Evolutionary conservation across 92 coral and sea anemone genomes (phyloP), one percentile per base, ranked within the genome.

Genomic region (Porites evermanni): DNA sequence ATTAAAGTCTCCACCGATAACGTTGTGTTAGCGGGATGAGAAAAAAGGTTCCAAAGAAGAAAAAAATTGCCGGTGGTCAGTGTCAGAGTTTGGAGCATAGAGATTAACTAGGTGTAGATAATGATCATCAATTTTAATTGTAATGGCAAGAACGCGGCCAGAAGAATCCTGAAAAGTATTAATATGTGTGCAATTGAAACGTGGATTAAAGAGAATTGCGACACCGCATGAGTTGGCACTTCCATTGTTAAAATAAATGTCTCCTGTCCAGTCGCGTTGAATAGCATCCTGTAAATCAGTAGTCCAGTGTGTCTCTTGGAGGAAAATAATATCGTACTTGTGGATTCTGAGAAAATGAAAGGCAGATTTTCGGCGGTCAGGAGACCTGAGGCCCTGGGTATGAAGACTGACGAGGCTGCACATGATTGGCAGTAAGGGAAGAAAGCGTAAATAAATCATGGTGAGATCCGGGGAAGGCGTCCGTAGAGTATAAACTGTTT

Each of bases 271-370:
- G 0, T 64, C 69, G n/a, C 24, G 69, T 17, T 64, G 2, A 7
- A 64, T 7, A 64, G 69, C 8, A 3, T 19, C 2, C 21, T 13
- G 69, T 64, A 18, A 16, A 13, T 64, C 69, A 13, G 69, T 7
- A 64, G 72, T 68, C 72, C 72, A 68, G 72, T n/a, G 72, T 0
- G 72, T 68, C 12, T n/a, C 72, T 67, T 17, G 72, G 14, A 68
- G 72, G 0, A 68, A 21, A 20, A 24, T 68, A 21, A 68, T 67
- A 24, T 68, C 72, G 16, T 68, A 68, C 8, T 21, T n/a, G 72
- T 68, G 72, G 10, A 7, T 9, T 24, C 29, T 68, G n/a, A 13
- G 20, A 64, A 64, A 23, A 2, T 64, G 8, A n/a, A 64, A 64
- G 8, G 69, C 69, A 16, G 69, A 10, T 64, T 64, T n/a, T 64